These are phyloP conservation scores for Caenorhabditis sp. DNA, from an alignment of 2,888 invertebrate species.

Conservation along the genomic window DNA sequence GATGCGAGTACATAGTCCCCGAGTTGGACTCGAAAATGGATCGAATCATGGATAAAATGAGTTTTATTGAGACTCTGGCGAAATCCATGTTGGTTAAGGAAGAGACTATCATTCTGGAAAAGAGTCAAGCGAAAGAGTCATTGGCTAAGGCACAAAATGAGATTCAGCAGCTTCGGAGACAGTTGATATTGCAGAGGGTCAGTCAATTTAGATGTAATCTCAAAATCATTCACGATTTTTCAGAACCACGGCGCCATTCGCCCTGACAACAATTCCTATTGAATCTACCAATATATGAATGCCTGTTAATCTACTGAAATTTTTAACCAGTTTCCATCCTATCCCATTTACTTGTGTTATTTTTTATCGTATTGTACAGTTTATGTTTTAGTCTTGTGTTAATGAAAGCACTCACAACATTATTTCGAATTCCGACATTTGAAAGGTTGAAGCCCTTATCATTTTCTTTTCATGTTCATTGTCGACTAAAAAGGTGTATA, in stretches of 20 bases:
- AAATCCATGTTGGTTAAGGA: conserved; percentile 13
- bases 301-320: no score
- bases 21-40: conserved; percentile 24
- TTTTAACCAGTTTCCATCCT: no score
- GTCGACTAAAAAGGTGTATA: no score
- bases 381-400: no score
- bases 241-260: conserved; percentile 17
- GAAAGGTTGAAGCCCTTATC: no score
- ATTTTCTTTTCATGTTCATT: no score
- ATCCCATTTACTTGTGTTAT: no score
- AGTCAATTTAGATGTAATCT: not conserved
- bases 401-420: no score
- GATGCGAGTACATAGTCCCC: conserved; percentile 32
- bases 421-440: no score
- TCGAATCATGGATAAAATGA: conserved; percentile 30
- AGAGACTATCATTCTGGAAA: not conserved
- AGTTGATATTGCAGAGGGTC: conserved; percentile 31
- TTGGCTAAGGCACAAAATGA: not conserved
- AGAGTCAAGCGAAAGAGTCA: not conserved
- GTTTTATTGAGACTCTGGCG: conserved; percentile 22
- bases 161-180: not conserved
- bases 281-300: no score
- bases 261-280: not conserved
- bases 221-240: not conserved
- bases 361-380: no score